A percentile compares a stretch with the other conserved stretches of the same genome.
Conservation (phyloP, 2,888 invertebrate genomes). For the Drosophila merina region DNA sequence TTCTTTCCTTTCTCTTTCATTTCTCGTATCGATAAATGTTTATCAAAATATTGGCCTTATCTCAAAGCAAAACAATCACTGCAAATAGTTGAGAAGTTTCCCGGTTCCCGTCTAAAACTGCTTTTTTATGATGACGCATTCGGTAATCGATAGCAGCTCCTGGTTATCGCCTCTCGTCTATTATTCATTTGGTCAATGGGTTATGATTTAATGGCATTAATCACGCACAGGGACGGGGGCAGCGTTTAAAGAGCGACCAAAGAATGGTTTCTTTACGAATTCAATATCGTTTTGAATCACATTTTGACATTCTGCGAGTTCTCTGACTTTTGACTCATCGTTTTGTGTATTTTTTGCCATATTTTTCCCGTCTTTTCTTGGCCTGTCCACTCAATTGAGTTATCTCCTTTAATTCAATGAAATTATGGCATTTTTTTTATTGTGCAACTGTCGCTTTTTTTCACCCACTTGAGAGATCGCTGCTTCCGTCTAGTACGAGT, state of each 20-base stretch:
- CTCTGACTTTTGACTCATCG: conserved; percentile 7
- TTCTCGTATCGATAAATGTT: conserved; percentile 39
- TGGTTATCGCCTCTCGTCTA: conserved; percentile 13
- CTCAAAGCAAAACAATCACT: conserved; percentile 32
- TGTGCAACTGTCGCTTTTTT: conserved; percentile 54
- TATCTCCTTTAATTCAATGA: conserved; percentile 74
- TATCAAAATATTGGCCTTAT: conserved; percentile 36
- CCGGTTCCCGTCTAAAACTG: background rate
- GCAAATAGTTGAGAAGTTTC: conserved; percentile 27
- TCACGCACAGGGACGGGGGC: conserved; percentile 14
- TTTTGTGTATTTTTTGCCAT: background rate
- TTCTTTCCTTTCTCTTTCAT: conserved; percentile 13
- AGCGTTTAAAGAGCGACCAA: background rate
- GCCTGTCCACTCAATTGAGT: conserved; percentile 67
- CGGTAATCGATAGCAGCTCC: conserved; percentile 18
- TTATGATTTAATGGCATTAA: conserved; percentile 41
- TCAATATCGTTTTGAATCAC: background rate
- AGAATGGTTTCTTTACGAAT: background rate
- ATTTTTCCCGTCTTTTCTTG: conserved; percentile 9
- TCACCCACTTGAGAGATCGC: conserved; percentile 25
- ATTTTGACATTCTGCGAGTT: background rate
- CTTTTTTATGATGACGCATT: conserved; percentile 31
- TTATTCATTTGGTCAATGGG: conserved; percentile 41
- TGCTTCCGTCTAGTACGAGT: conserved; percentile 37
- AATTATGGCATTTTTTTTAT: conserved; percentile 62